Evolutionary conservation across 2,888 invertebrate genomes (phyloP).

Genomic region (Pharmacophagus antenor): DNA sequence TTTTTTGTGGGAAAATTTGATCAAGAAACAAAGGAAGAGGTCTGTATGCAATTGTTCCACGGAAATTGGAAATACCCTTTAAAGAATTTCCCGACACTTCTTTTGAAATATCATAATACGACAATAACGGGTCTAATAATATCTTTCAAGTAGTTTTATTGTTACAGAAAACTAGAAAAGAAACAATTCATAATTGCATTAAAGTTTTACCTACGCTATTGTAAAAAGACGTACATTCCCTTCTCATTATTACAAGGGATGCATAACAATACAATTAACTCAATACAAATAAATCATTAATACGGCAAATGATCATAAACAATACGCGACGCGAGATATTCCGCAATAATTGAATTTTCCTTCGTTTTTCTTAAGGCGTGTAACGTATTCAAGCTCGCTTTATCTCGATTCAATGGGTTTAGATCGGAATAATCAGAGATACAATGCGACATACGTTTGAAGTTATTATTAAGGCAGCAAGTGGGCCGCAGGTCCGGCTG

Average conservation of each 20-base stretch:
- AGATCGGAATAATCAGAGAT: conserved; percentile 75
- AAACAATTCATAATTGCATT: conserved; percentile 46
- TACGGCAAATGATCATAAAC: conserved; percentile 12
- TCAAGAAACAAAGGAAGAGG: conserved; percentile 56
- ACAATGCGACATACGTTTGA: conserved; percentile 76
- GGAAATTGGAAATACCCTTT: conserved; percentile 74
- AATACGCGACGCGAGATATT: conserved; percentile 26
- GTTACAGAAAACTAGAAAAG: conserved; percentile 58
- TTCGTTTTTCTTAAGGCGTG: conserved; percentile 46
- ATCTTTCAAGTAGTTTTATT: not conserved
- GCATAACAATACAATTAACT: conserved; percentile 17
- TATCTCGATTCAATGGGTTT: conserved; percentile 71
- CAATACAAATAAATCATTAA: conserved; percentile 19
- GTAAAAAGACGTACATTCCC: conserved; percentile 22
- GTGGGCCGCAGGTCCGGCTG: conserved; percentile 51
- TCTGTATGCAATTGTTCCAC: conserved; percentile 50
- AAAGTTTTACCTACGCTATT: conserved; percentile 14
- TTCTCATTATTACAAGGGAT: conserved; percentile 23
- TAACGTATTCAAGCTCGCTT: conserved; percentile 59
- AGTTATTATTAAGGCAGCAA: conserved; percentile 74
- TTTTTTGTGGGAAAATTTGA: conserved; percentile 64
- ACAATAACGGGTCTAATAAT: conserved; percentile 30
- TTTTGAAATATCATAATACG: conserved; percentile 53
- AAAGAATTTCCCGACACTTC: conserved; percentile 57
- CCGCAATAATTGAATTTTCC: conserved; percentile 36